Base-by-base conservation (phyloP, 1,140 invertebrate genomes). In the Leptinotarsa texana region DNA sequence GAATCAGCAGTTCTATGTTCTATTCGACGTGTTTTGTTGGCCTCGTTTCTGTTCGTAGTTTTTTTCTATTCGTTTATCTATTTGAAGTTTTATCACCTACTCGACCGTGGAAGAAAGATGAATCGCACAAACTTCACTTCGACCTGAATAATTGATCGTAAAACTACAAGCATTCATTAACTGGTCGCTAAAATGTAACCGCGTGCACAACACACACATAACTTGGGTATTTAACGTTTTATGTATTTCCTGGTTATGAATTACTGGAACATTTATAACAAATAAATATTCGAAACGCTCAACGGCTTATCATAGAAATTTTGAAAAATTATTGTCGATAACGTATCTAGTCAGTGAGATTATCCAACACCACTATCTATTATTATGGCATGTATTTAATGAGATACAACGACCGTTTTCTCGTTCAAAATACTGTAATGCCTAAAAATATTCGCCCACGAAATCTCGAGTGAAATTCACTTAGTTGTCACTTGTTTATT, bases 361-460 rank as follows among this genome's bases (percentile, higher is more conserved):
- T 42, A 42, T 42, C 11, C 33, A 11, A 42, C 33, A 42, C 8
- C 33, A 11, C 51, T 57, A 15, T 57, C 27, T 33, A 65, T 4
- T 65, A 11, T 65, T 27, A 65, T 65, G 63, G 63, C 6, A 22
- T 65, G 21, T 42, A 42, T 42, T 3, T 65, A 65, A 65, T 65
- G 63, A 65, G 63, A 65, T 65, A 65, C 21, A 65, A 65, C 22
- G 27, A 17, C 4, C 5, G 21, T 65, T 65, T 65, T 13, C 63
- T 65, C 27, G 27, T 65, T 65, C n/a, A 27, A 65, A 65, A 65
- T 21, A 27, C 63, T 21, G 63, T 15, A 65, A 21, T 18, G 21
- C 17, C 51, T 65, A 13, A 65, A 65, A 65, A 65, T 24, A 65
- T 65, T 65, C 63, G 63, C 63, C 63, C 63, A 65, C 63, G 63